Evolutionary conservation across 2,113 vertebrate species (phyloP).

Genomic region (Coryphaenoides rupestris): DNA sequence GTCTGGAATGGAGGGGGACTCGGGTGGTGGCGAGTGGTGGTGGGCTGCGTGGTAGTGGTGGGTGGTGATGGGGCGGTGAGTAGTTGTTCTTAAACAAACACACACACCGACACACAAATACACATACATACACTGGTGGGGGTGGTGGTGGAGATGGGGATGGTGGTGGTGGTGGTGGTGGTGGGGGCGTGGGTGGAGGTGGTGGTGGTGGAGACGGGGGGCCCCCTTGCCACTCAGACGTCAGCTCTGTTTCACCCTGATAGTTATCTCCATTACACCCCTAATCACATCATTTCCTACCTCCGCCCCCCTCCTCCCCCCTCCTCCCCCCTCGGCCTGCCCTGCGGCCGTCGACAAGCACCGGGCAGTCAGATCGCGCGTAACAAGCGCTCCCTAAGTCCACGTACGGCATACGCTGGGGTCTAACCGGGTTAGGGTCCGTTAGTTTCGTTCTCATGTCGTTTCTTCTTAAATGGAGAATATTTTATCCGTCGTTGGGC

Average conservation of each 20-base stretch:
- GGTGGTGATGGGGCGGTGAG: too few species aligned
- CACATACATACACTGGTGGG: too few species aligned
- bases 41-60: too few species aligned
- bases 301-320: slow-evolving; percentile 39
- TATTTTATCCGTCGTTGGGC: slow-evolving; percentile 18
- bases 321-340: slow-evolving; percentile 25
- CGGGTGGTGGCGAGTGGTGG: too few species aligned
- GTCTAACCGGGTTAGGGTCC: slow-evolving; percentile 20
- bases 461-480: neutral
- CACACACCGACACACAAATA: too few species aligned
- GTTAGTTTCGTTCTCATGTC: too few species aligned
- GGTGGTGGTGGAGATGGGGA: too few species aligned
- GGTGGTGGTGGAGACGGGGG: too few species aligned
- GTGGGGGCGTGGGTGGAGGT: too few species aligned
- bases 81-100: too few species aligned
- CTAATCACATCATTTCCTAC: slow-evolving; percentile 50
- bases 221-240: slow-evolving; percentile 8
- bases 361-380: slow-evolving; percentile 26
- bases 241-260: slow-evolving; percentile 51
- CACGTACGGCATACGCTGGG: slow-evolving; percentile 28
- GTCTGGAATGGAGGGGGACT: too few species aligned
- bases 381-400: slow-evolving; percentile 47
- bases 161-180: too few species aligned
- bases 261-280: slow-evolving; percentile 47
- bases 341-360: slow-evolving; percentile 16